Evolutionary conservation across 2,888 invertebrate genomes (phyloP).

Genomic region (Caenorhabditis sp.): DNA sequence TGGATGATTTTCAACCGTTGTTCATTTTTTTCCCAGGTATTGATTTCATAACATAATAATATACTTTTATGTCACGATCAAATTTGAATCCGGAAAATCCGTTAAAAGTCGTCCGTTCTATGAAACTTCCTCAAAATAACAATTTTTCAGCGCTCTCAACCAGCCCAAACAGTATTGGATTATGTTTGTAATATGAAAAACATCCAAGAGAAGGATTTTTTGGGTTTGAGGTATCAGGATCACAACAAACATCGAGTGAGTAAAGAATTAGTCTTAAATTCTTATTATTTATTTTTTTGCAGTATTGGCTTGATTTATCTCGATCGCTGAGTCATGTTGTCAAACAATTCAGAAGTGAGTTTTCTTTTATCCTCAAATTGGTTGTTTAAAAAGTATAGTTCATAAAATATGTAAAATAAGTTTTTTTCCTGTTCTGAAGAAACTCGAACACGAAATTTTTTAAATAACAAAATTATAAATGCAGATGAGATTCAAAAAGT

Average conservation of each 20-base stretch:
- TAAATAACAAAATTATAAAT: too few species aligned
- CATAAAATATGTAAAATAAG: background rate
- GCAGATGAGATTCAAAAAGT: conserved; percentile 38
- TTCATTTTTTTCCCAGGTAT: too few species aligned
- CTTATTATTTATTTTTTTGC: conserved; percentile 72
- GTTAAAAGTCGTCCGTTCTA: too few species aligned
- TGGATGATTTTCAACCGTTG: too few species aligned
- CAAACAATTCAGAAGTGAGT: conserved; percentile 88
- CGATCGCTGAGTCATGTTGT: conserved; percentile 79
- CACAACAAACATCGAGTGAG: conserved; percentile 86
- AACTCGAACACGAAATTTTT: too few species aligned
- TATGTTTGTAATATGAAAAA: conserved; percentile 89
- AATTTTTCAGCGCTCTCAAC: conserved; percentile 75
- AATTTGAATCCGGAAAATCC: too few species aligned
- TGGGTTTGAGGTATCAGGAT: conserved; percentile 91
- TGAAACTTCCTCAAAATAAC: too few species aligned
- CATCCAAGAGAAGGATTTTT: conserved; percentile 90
- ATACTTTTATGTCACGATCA: too few species aligned
- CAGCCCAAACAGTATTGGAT: conserved; percentile 84
- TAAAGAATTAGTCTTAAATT: conserved; percentile 14
- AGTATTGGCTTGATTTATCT: conserved; percentile 93
- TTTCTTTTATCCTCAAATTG: conserved; percentile 3
- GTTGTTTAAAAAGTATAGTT: conserved; percentile 1
- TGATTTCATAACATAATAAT: too few species aligned
- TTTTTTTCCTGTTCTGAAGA: too few species aligned